Base-by-base conservation (phyloP, 2,113 vertebrate genomes). In the Arvicanthis niloticus region DNA sequence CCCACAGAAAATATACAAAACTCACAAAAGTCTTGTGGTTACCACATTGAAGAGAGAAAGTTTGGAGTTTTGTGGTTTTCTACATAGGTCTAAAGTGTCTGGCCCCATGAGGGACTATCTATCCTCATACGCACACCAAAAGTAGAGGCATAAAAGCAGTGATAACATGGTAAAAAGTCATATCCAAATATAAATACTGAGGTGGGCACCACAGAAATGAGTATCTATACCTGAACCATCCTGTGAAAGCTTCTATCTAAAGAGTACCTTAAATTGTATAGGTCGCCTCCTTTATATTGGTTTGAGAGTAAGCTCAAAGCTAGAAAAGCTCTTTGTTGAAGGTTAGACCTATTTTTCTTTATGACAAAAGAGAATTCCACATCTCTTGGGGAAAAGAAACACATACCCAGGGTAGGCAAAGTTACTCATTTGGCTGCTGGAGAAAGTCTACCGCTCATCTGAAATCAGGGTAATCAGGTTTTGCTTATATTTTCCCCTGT, bases 401-500 rank as follows among this genome's bases (percentile, higher is more conserved):
- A 31, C 13, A 53, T 40, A 34, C 45, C 75, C n/a, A 7, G 53
- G 21, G 58, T 80, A 60, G 48, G 76, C 40, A 91, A 80, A 22
- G 2, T 40, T 53, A 60, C 72, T 45, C 6, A 88, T 9, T 56
- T 37, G 31, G 40, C 48, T 42, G 21, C 19, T 29, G 21, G 12
- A 91, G 70, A 93, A 93, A 96, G 88, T 94, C 85, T n/a, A 72
- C 24, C 37, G 56, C 8, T 75, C 11, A 22, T 37, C 34, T 16
- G 40, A 95, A 60, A 68, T 82, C 73, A 93, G 53, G 48, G 68
- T 24, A 68, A 13, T 40, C 19, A 62, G 21, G 12, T 6, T 62
- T 91, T 95, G 81, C 89, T 96, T 95, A 53, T 62, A 70, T 68
- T 94, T 91, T 95, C 15, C 70, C 68, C 37, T 77, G 13, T 91